Conservation (phyloP, 2,113 vertebrate genomes). For the Equus przewalskii region DNA sequence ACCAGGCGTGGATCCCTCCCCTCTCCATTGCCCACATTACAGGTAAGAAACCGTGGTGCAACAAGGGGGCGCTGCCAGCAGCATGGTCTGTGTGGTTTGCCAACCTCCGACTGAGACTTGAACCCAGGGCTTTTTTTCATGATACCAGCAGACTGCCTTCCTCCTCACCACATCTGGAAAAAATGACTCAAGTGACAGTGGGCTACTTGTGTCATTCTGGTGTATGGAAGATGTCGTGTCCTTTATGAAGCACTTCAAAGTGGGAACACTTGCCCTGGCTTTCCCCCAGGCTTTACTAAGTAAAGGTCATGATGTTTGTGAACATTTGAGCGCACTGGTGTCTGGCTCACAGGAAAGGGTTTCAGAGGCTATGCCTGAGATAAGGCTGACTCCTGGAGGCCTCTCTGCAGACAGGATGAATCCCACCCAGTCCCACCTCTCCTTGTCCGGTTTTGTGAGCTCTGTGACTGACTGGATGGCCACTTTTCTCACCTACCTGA, state of each 20-base stretch:
- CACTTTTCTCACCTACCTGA: neutral
- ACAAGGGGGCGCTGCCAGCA: neutral
- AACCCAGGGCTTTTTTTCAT: slow-evolving; percentile 45
- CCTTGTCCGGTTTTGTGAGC: neutral
- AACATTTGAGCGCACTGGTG: neutral
- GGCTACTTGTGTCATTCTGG: neutral
- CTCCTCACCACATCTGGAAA: slow-evolving; percentile 52
- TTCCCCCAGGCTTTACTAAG: slow-evolving; percentile 53
- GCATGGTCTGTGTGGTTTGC: neutral
- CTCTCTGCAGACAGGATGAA: neutral
- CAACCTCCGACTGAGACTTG: neutral
- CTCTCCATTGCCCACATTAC: neutral
- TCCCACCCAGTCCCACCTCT: neutral
- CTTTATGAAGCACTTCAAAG: slow-evolving; percentile 67
- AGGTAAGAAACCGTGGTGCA: neutral
- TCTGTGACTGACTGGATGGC: neutral
- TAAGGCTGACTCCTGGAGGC: neutral
- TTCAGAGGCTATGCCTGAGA: slow-evolving; percentile 4
- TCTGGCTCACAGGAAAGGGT: slow-evolving; percentile 32
- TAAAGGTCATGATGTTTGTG: slow-evolving; percentile 69
- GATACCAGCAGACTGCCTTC: neutral
- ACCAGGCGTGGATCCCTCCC: neutral
- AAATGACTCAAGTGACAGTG: slow-evolving; percentile 63
- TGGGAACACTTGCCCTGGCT: neutral
- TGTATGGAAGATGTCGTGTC: neutral